A percentile compares a stretch with the other conserved stretches of the same genome.
These are phyloP conservation scores for Pasiphila rectangulata DNA, from an alignment of 2,888 invertebrate genomes.

Conservation along the genomic window DNA sequence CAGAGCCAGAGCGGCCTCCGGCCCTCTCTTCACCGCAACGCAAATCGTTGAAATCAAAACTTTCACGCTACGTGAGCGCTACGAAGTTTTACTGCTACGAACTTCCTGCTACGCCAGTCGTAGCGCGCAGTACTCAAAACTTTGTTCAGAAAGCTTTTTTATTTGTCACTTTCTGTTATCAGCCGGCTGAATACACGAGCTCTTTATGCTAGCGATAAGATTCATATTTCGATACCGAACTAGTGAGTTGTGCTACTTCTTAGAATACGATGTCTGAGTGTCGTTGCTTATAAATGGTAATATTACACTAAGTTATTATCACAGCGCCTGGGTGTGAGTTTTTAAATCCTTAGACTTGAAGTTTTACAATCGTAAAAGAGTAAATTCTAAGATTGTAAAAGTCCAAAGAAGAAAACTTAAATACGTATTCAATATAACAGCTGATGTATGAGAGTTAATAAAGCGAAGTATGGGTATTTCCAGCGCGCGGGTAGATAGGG, in stretches of 20 bases:
- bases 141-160: slow-evolving; percentile 78
- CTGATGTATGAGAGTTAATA: slow-evolving; percentile 26
- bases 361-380: too few species aligned
- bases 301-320: too few species aligned
- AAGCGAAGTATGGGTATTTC: slow-evolving; percentile 47
- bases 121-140: slow-evolving; percentile 77
- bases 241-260: slow-evolving; percentile 27
- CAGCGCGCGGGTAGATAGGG: slow-evolving; percentile 47
- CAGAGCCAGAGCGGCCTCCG: slow-evolving; percentile 71
- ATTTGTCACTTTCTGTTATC: slow-evolving; percentile 78
- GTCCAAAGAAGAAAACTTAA: not conserved
- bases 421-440: slow-evolving; percentile 1
- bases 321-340: too few species aligned
- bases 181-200: slow-evolving; percentile 60
- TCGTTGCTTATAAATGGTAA: too few species aligned
- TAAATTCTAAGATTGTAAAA: too few species aligned
- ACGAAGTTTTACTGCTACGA: slow-evolving; percentile 81
- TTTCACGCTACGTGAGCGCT: slow-evolving; percentile 80
- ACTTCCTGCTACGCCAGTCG: slow-evolving; percentile 78
- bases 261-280: not conserved
- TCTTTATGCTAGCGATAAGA: slow-evolving; percentile 47
- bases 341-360: too few species aligned
- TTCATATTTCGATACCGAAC: slow-evolving; percentile 41
- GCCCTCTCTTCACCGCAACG: slow-evolving; percentile 75
- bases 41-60: slow-evolving; percentile 82